A percentile compares a stretch with the other conserved stretches of the same genome.
Conservation (phyloP, 2,888 invertebrate genomes). For the Hoplodrina ambigua region DNA sequence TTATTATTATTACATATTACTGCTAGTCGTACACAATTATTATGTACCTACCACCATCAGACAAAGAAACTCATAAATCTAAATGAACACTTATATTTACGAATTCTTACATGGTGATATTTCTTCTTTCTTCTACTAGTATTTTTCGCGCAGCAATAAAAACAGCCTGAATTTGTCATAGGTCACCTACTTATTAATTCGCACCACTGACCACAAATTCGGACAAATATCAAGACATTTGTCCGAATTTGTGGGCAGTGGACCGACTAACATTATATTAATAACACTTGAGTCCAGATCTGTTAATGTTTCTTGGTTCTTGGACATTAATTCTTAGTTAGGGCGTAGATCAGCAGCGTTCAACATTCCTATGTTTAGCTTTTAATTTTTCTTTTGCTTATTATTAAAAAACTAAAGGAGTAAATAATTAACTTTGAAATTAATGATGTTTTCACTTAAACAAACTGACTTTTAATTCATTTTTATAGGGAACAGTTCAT, state of each 20-base stretch:
- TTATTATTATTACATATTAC: too few relatives aligned
- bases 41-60: neutral
- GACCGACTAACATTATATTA: constrained; percentile 34
- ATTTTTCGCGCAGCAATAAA: neutral
- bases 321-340: constrained; percentile 3
- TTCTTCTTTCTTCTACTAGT: neutral
- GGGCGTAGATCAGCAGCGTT: too few relatives aligned
- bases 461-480: too few relatives aligned
- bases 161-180: constrained; percentile 9
- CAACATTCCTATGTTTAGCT: neutral
- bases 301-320: constrained; percentile 6
- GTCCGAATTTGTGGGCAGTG: constrained; percentile 23
- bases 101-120: neutral
- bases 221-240: constrained; percentile 41
- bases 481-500: too few relatives aligned
- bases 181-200: constrained; percentile 8
- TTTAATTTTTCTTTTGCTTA: neutral
- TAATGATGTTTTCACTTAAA: too few relatives aligned
- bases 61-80: neutral
- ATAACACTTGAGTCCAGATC: constrained; percentile 3
- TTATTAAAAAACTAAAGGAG: neutral
- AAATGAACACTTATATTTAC: neutral
- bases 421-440: neutral
- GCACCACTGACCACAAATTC: constrained; percentile 20
- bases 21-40: too few relatives aligned